Evolutionary conservation across 1,140 invertebrate genomes (phyloP), one percentile per base, ranked within the genome.

Genomic region (Holotrichia oblita): DNA sequence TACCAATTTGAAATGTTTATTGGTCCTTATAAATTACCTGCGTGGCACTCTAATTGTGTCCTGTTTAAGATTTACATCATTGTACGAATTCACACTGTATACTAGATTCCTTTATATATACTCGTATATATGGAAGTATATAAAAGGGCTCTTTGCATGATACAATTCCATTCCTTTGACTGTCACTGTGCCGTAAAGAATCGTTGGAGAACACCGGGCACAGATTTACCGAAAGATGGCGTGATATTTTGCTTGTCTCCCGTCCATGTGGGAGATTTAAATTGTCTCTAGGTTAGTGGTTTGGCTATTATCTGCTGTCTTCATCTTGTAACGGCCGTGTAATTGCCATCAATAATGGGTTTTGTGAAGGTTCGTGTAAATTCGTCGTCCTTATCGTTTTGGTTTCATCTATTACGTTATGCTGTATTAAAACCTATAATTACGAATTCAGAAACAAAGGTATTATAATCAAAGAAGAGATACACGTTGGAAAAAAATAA

Each of bases 191-290:
- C 61, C 48, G 48, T 27, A 22, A 20, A 34, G 44, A 69, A 69
- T 69, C 61, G 61, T 7, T 80, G 77, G 79, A n/a, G 78, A 79
- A 79, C 80, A 82, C 82, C 83, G 55, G 27, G 75, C 79, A 79
- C 81, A 85, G 83, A 85, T 85, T 84, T 85, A 85, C 81, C 83
- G 80, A 79, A 79, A 81, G 81, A 83, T 85, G 80, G 84, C 84
- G 84, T 85, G 84, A 84, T 82, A 81, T 34, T 83, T 81, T 84
- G 81, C 79, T 78, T 83, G 82, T 83, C 81, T 78, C 74, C 83
- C 83, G 84, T 85, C 82, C 84, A 78, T 61, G 27, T 34, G 69
- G 72, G 44, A 80, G 82, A 83, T 85, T 84, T 84, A 85, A 85
- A 85, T 83, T 61, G 84, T 84, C 83, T 83, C 80, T 83, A 79